A percentile compares a stretch with the other conserved stretches of the same genome.
phyloP scores from a whole-genome alignment of 23 tunicate genomes.

The Ciona savignyi region DNA sequence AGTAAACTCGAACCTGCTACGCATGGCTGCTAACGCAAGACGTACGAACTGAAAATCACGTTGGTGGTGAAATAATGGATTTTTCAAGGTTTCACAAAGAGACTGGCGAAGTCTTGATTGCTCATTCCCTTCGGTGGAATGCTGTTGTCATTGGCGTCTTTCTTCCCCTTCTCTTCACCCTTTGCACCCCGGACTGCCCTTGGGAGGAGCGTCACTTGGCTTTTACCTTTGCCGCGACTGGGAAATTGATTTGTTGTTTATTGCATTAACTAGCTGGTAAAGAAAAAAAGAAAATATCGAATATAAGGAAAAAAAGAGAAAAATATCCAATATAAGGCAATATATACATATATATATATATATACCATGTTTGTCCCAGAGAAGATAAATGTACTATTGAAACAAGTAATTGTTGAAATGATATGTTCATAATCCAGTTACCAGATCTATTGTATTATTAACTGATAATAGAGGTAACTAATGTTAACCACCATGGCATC shows the following conservation, averaged over 20 bases:
- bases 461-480: too few species aligned
- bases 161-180: neutral
- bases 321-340: too few species aligned
- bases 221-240: slow-evolving; percentile 76
- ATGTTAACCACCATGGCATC: too few species aligned
- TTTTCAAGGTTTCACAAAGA: neutral
- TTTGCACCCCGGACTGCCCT: slow-evolving; percentile 27
- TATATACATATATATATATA: too few species aligned
- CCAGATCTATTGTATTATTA: too few species aligned
- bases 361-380: too few species aligned
- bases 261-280: neutral
- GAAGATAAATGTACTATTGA: too few species aligned
- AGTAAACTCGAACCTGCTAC: too few species aligned
- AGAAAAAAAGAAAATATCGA: neutral
- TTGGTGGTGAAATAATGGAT: neutral
- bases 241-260: neutral
- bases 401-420: too few species aligned
- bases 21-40: neutral
- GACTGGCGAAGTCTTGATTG: slow-evolving; percentile 61
- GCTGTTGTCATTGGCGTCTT: slow-evolving; percentile 9
- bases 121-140: slow-evolving; percentile 5
- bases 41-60: neutral
- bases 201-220: slow-evolving; percentile 57
- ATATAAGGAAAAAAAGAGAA: neutral
- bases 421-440: neutral